Base-by-base conservation (phyloP, 2,797 vertebrate genomes). In the Takifugu rubripes region DNA sequence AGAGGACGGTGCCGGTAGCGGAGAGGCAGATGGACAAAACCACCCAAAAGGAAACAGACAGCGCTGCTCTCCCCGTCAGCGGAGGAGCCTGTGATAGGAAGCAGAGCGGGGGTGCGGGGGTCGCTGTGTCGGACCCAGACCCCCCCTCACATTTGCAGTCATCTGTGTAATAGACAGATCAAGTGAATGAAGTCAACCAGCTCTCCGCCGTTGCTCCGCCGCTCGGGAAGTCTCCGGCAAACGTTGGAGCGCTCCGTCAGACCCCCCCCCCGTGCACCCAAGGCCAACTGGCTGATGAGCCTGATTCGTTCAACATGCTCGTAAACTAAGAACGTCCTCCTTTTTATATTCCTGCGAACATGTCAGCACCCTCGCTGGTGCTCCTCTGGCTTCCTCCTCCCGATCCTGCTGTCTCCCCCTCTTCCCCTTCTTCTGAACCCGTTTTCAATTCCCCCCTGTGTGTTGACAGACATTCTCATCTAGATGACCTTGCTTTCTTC, bases 401-500 rank as follows among this genome's bases (percentile, higher is more conserved):
- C 12, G 6, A 16, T 27, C 25, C 6, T 25, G 11, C 8, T 10
- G 3, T 51, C 12, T 29, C 16, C n/a, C 14, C 5, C 27, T 33
- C 10, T 12, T 43, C n/a, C 11, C 42, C 51, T 55, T 27, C 17
- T 68, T 65, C 56, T 62, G 66, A 83, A 78, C 64, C 74, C 61
- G 68, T 68, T 84, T 87, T 83, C 79, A 81, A 75, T 86, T 80
- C 85, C 79, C 79, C 72, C 15, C 49, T 25, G 64, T 43, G 56
- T 60, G 86, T 71, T 88, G 87, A 91, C 81, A 89, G 88, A 89
- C 79, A 40, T 73, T 77, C 81, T 86, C 85, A 79, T 83, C 84
- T 85, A 56, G 54, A 60, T 56, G 67, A 85, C 84, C 87, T 82
- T 82, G 82, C 75, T 69, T 77, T 84, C 84, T 89, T 90, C 85